Percentiles rank a stretch among this genome's conserved stretches.
Evolutionary conservation across 2,888 invertebrate genomes (phyloP).

Genomic region (Meandrusa payeni): DNA sequence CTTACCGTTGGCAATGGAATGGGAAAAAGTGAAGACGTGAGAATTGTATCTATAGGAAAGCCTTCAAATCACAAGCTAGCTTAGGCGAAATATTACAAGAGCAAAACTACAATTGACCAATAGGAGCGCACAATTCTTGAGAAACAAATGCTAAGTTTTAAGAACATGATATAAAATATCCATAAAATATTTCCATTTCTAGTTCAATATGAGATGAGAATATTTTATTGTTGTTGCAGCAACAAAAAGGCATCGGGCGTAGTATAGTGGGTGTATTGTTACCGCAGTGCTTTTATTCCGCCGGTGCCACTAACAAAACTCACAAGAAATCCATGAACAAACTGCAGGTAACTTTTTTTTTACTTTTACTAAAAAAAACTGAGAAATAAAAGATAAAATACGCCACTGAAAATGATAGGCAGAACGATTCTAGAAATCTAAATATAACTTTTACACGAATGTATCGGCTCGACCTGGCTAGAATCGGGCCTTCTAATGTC

Average conservation of each 20-base stretch:
- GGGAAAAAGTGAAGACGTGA: too few relatives aligned
- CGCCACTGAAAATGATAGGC: too few relatives aligned
- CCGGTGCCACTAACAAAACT: constrained; percentile 18
- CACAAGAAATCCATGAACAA: constrained; percentile 14
- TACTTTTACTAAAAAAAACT: background rate
- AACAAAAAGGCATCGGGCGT: constrained; percentile 18
- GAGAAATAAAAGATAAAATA: background rate
- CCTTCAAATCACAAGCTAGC: too few relatives aligned
- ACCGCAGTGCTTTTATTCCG: constrained; percentile 2
- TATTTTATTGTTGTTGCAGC: constrained; percentile 15
- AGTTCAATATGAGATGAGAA: constrained; percentile 18
- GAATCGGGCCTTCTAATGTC: too few relatives aligned
- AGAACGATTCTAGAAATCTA: too few relatives aligned
- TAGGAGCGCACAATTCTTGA: constrained; percentile 3
- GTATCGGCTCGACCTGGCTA: too few relatives aligned
- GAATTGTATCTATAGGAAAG: too few relatives aligned
- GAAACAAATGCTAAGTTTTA: constrained; percentile 15
- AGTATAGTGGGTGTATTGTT: constrained; percentile 16
- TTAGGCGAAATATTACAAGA: too few relatives aligned
- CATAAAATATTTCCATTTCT: constrained; percentile 18
- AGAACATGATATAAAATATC: constrained; percentile 14
- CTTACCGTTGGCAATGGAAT: too few relatives aligned
- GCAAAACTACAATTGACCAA: background rate
- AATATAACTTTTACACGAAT: too few relatives aligned
- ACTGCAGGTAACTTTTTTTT: constrained; percentile 1